Evolutionary conservation across 1,140 invertebrate species (phyloP), one percentile per base, ranked within the genome.

Genomic region (Drosophila sechellia): DNA sequence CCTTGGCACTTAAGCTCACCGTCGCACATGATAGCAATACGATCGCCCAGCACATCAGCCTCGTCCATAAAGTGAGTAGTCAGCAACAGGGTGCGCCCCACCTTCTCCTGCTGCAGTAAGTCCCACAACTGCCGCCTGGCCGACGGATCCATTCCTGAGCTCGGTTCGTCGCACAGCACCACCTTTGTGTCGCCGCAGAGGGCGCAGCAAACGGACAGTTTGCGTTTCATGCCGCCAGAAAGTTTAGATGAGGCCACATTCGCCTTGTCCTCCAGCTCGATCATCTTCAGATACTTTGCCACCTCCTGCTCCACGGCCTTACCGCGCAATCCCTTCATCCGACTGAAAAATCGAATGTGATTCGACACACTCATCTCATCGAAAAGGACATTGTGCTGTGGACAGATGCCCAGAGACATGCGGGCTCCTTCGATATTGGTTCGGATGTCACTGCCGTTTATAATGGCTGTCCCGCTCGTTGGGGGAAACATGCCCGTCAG

Each of bases 21-120:
- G 31, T 94, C 93, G 69, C 96, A 95, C 94, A 99, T 96, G 53
- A 98, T 98, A 3, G 97, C 97, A 79, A 99, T 97, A 79, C 98
- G 94, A 93, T 99, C 98, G 0, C 98, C 98, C 1, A 99, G 94
- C 35, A 97, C 94, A 93, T 99, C 98, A 42, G 98, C 98, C 93
- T 99, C 98, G 92, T 99, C 98, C 98, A 99, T 99, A 92, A 98
- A 98, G 93, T 99, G 98, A 11, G 98, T 99, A n/a, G 97, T 97
- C 48, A 99, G 94, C 2, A 99, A 92, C 60, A 99, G 95, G 4
- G 98, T 98, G 40, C 94, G 92, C 0, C 92, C 92, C 20, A 91
- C 80, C 76, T 94, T 94, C 76, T 95, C 94, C 49, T 86, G 85
- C 74, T 94, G 92, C 40, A 98, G 92, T 42, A 98, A 90, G 89